Percentiles rank a stretch among this genome's conserved stretches.
phyloP scores from a whole-genome alignment of 53 echinoderm and acorn worm genomes.

The Luidia sarsii region DNA sequence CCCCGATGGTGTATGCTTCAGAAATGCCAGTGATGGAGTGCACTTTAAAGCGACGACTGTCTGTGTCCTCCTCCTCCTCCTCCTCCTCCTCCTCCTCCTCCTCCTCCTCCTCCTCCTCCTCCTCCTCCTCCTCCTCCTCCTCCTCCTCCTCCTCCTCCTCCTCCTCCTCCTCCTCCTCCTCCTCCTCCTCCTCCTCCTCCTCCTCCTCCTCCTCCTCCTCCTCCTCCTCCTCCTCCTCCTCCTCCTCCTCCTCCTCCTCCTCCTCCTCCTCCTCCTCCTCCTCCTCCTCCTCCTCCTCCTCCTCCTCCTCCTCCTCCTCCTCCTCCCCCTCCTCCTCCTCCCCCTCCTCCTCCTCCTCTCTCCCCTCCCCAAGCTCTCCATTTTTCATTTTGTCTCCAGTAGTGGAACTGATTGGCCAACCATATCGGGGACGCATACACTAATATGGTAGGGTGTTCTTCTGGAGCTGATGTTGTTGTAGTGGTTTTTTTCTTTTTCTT shows the following conservation, averaged over 20 bases:
- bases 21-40: no score
- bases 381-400: neutral
- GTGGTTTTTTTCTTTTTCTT: no score
- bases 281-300: neutral
- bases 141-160: neutral
- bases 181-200: neutral
- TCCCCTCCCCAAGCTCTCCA: no score
- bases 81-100: neutral
- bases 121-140: neutral
- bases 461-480: no score
- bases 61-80: neutral
- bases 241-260: neutral
- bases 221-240: neutral
- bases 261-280: neutral
- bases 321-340: neutral
- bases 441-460: no score
- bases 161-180: neutral
- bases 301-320: neutral
- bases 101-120: neutral
- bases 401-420: no score
- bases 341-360: neutral
- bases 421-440: no score
- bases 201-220: neutral
- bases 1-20: no score
- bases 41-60: no score